These are phyloP conservation scores for Quadroppia sp. DNA, from an alignment of 2,888 invertebrate species.

Conservation along the genomic window DNA sequence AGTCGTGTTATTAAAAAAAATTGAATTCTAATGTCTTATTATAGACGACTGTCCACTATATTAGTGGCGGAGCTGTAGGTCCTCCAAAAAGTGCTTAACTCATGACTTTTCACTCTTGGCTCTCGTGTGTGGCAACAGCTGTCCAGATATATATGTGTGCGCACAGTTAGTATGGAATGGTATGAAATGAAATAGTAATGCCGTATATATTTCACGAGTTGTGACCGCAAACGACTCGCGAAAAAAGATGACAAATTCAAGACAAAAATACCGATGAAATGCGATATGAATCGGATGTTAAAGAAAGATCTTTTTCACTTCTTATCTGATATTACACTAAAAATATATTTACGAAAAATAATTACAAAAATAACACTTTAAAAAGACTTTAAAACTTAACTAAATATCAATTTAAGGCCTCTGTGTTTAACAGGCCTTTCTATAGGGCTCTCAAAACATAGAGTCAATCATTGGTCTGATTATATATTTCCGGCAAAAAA, in stretches of 20 bases:
- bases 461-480: too few species aligned
- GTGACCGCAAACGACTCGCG: neutral
- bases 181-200: neutral
- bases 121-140: slow-evolving; percentile 11
- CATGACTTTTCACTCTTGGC: neutral
- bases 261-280: neutral
- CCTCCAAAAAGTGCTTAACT: neutral
- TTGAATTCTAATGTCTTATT: too few species aligned
- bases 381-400: too few species aligned
- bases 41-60: neutral
- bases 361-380: too few species aligned
- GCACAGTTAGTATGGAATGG: neutral
- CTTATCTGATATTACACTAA: too few species aligned
- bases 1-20: too few species aligned
- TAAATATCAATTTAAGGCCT: too few species aligned
- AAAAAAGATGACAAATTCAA: slow-evolving; percentile 14
- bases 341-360: too few species aligned
- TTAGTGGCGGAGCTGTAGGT: neutral
- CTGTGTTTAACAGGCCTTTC: too few species aligned
- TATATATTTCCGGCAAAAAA: too few species aligned
- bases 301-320: neutral
- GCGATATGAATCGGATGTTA: neutral
- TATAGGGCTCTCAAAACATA: too few species aligned
- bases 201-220: slow-evolving; percentile 5
- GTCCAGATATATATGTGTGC: too few species aligned